Percentiles rank a stretch among this genome's conserved stretches.
These are phyloP conservation scores for Menidia menidia DNA, from an alignment of 2,797 vertebrate species.

Conservation along the genomic window DNA sequence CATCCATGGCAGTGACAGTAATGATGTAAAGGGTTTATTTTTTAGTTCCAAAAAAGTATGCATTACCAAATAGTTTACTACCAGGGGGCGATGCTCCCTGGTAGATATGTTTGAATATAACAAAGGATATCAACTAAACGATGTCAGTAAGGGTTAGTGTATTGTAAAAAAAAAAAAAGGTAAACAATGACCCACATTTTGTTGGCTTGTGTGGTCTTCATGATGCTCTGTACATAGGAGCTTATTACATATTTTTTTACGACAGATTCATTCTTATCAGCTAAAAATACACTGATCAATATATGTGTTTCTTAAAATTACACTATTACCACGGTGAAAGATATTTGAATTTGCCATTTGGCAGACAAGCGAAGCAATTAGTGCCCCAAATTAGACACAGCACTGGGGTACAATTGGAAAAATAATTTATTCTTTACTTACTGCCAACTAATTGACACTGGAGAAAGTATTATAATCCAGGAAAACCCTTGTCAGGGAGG, in stretches of 20 bases:
- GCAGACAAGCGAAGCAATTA: conserved; percentile 11
- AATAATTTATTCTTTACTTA: conserved; percentile 22
- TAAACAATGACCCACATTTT: not conserved
- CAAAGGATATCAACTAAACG: too few species aligned
- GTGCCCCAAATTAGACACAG: not conserved
- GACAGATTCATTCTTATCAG: conserved; percentile 2
- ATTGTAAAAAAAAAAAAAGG: not conserved
- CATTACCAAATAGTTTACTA: too few species aligned
- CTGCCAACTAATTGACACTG: conserved; percentile 12
- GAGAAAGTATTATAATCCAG: conserved; percentile 25
- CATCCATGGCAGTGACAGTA: too few species aligned
- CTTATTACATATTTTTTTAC: not conserved
- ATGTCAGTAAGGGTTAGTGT: too few species aligned
- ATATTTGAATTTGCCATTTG: conserved; percentile 1
- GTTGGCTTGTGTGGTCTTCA: too few species aligned
- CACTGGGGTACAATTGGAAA: conserved; percentile 1
- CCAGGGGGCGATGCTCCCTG: too few species aligned
- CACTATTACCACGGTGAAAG: not conserved
- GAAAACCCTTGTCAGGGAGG: too few species aligned
- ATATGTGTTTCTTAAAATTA: not conserved
- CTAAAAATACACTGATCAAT: not conserved
- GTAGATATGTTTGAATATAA: too few species aligned
- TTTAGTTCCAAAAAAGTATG: too few species aligned
- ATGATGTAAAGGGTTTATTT: too few species aligned
- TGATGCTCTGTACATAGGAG: not conserved